A percentile compares a stretch with the other conserved stretches of the same genome.
These are phyloP conservation scores for Sparidentex hasta DNA, from an alignment of 2,797 vertebrate genomes.

Conservation along the genomic window DNA sequence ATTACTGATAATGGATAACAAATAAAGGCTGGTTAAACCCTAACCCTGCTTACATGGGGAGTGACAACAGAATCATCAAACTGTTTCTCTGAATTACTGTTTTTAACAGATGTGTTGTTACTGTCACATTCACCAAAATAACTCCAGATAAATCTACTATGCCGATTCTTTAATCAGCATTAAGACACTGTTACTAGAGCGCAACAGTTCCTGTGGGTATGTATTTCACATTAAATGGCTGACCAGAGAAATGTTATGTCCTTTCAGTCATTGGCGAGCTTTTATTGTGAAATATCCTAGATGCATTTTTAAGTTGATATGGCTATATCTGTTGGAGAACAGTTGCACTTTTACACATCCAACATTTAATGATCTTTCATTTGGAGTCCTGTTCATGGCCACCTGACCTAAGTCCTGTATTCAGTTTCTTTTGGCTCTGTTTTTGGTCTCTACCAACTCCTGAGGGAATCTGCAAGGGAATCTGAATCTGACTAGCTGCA, in stretches of 20 bases:
- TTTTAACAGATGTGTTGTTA: too few relatives aligned
- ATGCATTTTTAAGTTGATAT: not conserved
- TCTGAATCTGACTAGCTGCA: not conserved
- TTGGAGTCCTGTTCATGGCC: not conserved
- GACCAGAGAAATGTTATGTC: not conserved
- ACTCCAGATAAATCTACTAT: not conserved
- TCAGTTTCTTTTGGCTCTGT: not conserved
- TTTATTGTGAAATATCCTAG: not conserved
- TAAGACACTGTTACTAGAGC: not conserved
- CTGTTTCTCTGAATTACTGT: not conserved
- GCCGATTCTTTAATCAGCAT: not conserved
- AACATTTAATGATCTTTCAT: not conserved
- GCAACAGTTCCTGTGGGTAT: not conserved
- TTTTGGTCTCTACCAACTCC: not conserved
- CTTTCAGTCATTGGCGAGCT: not conserved
- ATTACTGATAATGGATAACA: too few relatives aligned
- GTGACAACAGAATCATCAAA: not conserved
- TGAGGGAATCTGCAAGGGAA: too few relatives aligned
- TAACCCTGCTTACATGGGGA: not conserved
- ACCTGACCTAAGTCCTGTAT: not conserved
- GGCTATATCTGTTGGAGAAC: not conserved
- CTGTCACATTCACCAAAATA: not conserved
- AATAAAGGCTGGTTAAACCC: not conserved
- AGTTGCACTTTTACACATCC: not conserved
- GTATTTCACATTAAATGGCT: not conserved